Conservation (phyloP, 2,797 vertebrate genomes). For the Poeciliopsis paucimaculata region DNA sequence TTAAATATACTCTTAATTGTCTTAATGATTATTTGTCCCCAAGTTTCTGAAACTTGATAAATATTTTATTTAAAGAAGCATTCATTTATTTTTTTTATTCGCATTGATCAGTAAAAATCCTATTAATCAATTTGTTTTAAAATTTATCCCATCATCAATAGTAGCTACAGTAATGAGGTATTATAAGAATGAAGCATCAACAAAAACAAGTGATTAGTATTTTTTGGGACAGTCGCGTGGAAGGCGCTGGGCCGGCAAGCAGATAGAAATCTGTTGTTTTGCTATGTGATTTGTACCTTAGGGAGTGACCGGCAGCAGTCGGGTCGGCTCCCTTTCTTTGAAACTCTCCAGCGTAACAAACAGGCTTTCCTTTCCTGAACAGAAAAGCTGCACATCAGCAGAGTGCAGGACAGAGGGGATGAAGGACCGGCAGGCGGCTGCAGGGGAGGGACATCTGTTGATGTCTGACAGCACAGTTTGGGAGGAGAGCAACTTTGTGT, state of each 20-base stretch:
- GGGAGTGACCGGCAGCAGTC: conserved; percentile 57
- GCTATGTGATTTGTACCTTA: conserved; percentile 63
- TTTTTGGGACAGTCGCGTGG: conserved; percentile 34
- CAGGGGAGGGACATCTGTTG: conserved; percentile 51
- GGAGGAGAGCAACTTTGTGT: conserved; percentile 42
- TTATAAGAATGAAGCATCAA: conserved; percentile 15
- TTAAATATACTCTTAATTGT: background rate
- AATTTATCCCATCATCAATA: background rate
- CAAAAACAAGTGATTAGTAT: conserved; percentile 24
- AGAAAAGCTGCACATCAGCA: conserved; percentile 83
- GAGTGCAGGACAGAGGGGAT: conserved; percentile 72
- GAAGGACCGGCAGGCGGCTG: conserved; percentile 59
- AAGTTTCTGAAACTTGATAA: background rate
- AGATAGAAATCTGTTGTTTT: conserved; percentile 80
- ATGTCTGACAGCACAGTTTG: conserved; percentile 64
- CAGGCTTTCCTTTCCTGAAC: conserved; percentile 84
- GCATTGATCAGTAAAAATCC: background rate
- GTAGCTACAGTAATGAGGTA: conserved; percentile 5
- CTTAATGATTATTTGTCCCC: background rate
- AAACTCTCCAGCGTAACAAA: conserved; percentile 84
- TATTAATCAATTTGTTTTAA: background rate
- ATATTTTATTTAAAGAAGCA: background rate
- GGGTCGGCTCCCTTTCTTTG: conserved; percentile 76
- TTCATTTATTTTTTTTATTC: background rate
- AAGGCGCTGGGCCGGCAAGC: conserved; percentile 25